Evolutionary conservation across 2,113 vertebrate genomes (phyloP), one percentile per base, ranked within the genome.

Genomic region (Pterophyllum scalare): DNA sequence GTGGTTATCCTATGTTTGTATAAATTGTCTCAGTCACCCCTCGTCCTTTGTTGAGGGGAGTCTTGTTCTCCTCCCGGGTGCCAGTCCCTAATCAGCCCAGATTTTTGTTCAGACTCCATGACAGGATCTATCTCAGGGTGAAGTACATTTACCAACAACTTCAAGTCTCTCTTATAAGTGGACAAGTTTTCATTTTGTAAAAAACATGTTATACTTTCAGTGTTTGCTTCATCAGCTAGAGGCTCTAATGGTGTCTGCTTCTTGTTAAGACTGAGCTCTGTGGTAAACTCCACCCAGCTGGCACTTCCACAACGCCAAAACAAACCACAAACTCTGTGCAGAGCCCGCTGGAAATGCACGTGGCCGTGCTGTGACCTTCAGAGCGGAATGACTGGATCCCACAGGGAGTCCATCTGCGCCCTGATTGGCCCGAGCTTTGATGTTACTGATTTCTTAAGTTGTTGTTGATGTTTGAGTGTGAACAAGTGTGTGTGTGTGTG

Each of bases 381-480:
- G 24, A 59, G 57, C n/a, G 72, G 64, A 5, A 86, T 64, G 46
- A 88, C 13, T n/a, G 40, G 35, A 9, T 70, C 67, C 81, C 60
- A 46, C 6, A 2, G 59, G 83, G 74, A 59, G 75, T 28, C 38
- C 74, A 61, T 19, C 81, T 43, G n/a, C 8, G 40, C 43, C 5
- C 75, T 26, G 79, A 89, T 89, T 91, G 89, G 84, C 22, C 2
- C 4, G 13, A 60, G 11, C 54, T 65, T 6, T 83, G 89, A 87
- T 87, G 80, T 91, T 82, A 91, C 26, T 20, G 35, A 58, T 89
- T 85, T 57, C 77, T 84, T 70, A 89, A 87, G 72, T 89, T 88
- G 70, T 83, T 86, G 72, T 80, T 85, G 75, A 59, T 62, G 79
- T 80, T 80, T 9, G 0, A 79, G 79, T 9, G 65, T 15, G 56